Percentiles rank a stretch among this genome's conserved stretches.
Evolutionary conservation across 2,888 invertebrate genomes (phyloP).

Genomic region (Linhomoeus sp.): DNA sequence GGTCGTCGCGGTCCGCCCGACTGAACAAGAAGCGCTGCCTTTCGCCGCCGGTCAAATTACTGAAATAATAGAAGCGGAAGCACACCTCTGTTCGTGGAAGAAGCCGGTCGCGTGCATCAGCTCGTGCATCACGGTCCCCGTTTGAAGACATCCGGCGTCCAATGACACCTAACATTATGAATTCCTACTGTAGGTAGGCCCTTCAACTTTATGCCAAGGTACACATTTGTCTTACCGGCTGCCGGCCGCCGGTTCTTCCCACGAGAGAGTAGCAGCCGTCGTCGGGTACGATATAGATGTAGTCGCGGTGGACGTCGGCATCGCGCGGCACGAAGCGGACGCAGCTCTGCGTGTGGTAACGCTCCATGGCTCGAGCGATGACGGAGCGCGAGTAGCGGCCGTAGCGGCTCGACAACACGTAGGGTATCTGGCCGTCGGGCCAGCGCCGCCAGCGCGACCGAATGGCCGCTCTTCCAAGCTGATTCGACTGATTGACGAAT

Average conservation of each 20-base stretch:
- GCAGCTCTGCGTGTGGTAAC: slow-evolving; percentile 43
- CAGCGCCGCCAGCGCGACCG: slow-evolving; percentile 10
- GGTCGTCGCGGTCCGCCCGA: slow-evolving; percentile 31
- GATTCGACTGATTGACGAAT: slow-evolving; percentile 3
- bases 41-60: no score
- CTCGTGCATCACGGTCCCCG: slow-evolving; percentile 17
- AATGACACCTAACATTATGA: no score
- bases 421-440: slow-evolving; percentile 24
- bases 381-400: slow-evolving; percentile 22
- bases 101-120: slow-evolving; percentile 26
- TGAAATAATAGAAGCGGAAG: no score
- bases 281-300: slow-evolving; percentile 38
- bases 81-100: slow-evolving; percentile 19
- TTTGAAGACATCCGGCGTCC: slow-evolving; percentile 36
- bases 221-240: no score
- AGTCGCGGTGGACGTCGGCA: slow-evolving; percentile 35
- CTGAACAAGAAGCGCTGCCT: background rate
- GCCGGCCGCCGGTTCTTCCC: slow-evolving; percentile 47
- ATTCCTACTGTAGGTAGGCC: no score
- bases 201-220: no score
- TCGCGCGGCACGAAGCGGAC: slow-evolving; percentile 41
- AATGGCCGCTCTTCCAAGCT: background rate
- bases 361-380: slow-evolving; percentile 26
- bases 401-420: slow-evolving; percentile 21
- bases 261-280: slow-evolving; percentile 54